Evolutionary conservation across 2,888 invertebrate genomes (phyloP).

Genomic region (Tigriopus californicus): DNA sequence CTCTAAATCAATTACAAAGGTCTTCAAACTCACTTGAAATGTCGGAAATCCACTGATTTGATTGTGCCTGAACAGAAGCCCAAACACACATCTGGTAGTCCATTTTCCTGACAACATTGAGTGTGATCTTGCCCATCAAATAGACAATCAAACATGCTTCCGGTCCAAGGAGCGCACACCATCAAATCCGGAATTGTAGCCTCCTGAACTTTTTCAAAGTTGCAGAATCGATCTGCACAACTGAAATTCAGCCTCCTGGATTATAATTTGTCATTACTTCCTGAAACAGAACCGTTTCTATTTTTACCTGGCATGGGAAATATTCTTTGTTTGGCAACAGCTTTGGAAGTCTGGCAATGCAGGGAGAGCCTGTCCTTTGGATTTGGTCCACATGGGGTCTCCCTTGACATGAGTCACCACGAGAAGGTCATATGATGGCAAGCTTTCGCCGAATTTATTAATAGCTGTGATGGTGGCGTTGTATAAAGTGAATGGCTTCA

Average conservation of each 20-base stretch:
- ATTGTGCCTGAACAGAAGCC: constrained; percentile 60
- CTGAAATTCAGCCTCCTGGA: background rate
- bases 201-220: constrained; percentile 64
- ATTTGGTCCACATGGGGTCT: background rate
- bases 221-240: constrained; percentile 6
- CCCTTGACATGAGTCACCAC: constrained; percentile 5
- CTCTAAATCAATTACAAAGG: background rate
- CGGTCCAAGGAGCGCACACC: constrained; percentile 75
- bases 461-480: constrained; percentile 7
- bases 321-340: constrained; percentile 2
- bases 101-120: constrained; percentile 53
- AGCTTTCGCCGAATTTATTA: constrained; percentile 11
- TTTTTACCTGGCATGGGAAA: constrained; percentile 2
- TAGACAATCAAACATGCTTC: constrained; percentile 55
- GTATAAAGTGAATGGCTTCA: constrained; percentile 6
- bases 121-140: constrained; percentile 63
- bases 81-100: constrained; percentile 52
- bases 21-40: constrained; percentile 49
- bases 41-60: constrained; percentile 53
- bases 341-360: background rate
- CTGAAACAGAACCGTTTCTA: background rate
- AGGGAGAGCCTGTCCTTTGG: background rate
- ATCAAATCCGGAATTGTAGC: constrained; percentile 60
- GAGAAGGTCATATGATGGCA: background rate
- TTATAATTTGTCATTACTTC: background rate